These are phyloP conservation scores for Cyaniris semiargus DNA, from an alignment of 2,888 invertebrate species.

Conservation along the genomic window DNA sequence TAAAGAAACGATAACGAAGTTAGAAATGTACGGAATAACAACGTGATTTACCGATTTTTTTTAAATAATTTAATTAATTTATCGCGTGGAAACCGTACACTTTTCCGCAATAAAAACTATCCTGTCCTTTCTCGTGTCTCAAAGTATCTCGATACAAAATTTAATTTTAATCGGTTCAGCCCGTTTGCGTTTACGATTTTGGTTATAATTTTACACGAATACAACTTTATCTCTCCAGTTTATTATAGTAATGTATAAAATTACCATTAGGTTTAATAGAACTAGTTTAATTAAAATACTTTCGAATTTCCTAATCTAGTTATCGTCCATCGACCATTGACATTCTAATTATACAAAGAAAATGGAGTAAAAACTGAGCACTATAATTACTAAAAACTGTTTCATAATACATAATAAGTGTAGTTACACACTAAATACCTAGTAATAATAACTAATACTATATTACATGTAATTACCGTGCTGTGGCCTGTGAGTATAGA, in stretches of 20 bases:
- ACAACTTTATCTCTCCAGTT: background rate
- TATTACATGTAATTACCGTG: too few relatives aligned
- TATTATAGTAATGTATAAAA: background rate
- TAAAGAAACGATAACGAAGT: background rate
- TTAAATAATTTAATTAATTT: too few relatives aligned
- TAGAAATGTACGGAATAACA: background rate
- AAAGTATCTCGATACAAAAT: too few relatives aligned
- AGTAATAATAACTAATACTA: background rate
- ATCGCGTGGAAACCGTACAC: too few relatives aligned
- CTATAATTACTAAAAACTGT: background rate
- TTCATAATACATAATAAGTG: slow-evolving; percentile 5
- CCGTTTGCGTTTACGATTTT: too few relatives aligned
- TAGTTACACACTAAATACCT: background rate
- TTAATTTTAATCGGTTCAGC: too few relatives aligned
- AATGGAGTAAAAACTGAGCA: background rate
- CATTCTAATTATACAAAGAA: background rate
- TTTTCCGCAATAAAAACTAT: too few relatives aligned
- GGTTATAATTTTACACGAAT: background rate
- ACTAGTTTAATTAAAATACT: slow-evolving; percentile 3
- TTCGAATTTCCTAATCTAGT: slow-evolving; percentile 5
- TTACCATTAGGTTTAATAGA: background rate
- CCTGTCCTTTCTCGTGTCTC: too few relatives aligned
- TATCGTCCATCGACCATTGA: background rate
- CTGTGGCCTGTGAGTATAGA: too few relatives aligned
- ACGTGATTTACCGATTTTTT: too few relatives aligned